These are phyloP conservation scores for Gasterosteus aculeatus DNA, from an alignment of 2,113 vertebrate genomes.

Conservation along the genomic window DNA sequence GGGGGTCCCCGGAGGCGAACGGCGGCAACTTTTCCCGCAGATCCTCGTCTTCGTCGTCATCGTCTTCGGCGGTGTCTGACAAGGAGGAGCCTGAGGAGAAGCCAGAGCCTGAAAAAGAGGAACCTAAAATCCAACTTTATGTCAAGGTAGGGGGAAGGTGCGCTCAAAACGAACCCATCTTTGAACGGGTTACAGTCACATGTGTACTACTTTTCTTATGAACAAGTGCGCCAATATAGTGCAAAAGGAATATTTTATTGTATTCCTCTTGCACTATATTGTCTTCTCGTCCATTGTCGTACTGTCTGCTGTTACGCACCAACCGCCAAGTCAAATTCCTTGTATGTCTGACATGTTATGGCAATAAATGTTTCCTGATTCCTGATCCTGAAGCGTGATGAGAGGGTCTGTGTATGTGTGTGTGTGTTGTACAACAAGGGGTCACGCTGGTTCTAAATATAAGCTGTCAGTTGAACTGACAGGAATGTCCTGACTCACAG, in stretches of 20 bases:
- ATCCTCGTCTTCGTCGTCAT: slow-evolving; percentile 51
- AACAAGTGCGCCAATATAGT: slow-evolving; percentile 6
- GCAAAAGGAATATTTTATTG: no score
- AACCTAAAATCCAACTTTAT: slow-evolving; percentile 18
- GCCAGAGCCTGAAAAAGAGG: neutral
- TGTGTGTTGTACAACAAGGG: neutral
- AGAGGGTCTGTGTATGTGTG: neutral
- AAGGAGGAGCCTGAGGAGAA: slow-evolving; percentile 3
- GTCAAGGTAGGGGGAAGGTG: slow-evolving; percentile 52
- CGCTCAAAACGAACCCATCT: neutral
- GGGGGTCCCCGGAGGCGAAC: neutral
- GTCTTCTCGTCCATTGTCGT: no score
- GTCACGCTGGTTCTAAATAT: slow-evolving; percentile 62
- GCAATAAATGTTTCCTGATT: no score
- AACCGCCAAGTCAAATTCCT: no score
- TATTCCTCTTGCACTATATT: no score
- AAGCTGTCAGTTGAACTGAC: slow-evolving; percentile 56
- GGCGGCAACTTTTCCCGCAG: slow-evolving; percentile 18
- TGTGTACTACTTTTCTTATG: slow-evolving; percentile 22
- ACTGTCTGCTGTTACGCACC: no score
- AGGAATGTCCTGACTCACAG: slow-evolving; percentile 68
- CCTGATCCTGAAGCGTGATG: neutral
- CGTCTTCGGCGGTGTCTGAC: slow-evolving; percentile 42
- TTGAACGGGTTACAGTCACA: neutral
- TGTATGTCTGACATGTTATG: no score